phyloP scores from a whole-genome alignment of 92 coral and sea anemone genomes.

The Siderastrea radians region DNA sequence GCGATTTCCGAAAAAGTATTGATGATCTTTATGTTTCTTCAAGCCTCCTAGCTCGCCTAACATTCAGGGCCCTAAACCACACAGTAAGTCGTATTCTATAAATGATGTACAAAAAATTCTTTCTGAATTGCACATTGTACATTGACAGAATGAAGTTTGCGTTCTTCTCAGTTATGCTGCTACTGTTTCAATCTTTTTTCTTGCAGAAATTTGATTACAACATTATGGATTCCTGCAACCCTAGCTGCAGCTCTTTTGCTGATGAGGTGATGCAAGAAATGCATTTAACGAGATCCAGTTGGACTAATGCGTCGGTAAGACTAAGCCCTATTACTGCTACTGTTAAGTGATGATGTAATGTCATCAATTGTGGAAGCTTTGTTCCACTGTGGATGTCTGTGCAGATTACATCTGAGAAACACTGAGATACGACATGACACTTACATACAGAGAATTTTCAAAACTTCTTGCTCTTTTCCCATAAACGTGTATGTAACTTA shows the following conservation, averaged over 20 bases:
- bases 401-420: no score
- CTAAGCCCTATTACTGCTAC: neutral
- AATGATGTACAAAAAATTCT: no score
- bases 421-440: no score
- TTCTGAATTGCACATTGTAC: no score
- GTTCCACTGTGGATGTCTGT: no score
- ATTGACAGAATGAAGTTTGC: neutral
- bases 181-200: neutral
- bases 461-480: no score
- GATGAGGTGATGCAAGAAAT: slow-evolving; percentile 1
- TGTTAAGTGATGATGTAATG: no score
- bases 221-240: slow-evolving; percentile 11
- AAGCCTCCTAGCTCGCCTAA: neutral
- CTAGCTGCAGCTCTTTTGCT: neutral
- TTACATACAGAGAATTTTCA: no score
- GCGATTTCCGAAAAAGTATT: neutral
- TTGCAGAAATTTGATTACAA: slow-evolving; percentile 13
- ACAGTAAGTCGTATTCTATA: neutral
- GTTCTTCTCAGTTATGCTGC: neutral
- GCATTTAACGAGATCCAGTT: slow-evolving; percentile 1
- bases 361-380: no score
- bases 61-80: neutral
- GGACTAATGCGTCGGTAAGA: slow-evolving; percentile 30
- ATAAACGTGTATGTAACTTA: no score
- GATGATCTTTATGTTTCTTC: neutral